Evolutionary conservation across 2,797 vertebrate genomes (phyloP).

Genomic region (Thaleichthys pacificus): DNA sequence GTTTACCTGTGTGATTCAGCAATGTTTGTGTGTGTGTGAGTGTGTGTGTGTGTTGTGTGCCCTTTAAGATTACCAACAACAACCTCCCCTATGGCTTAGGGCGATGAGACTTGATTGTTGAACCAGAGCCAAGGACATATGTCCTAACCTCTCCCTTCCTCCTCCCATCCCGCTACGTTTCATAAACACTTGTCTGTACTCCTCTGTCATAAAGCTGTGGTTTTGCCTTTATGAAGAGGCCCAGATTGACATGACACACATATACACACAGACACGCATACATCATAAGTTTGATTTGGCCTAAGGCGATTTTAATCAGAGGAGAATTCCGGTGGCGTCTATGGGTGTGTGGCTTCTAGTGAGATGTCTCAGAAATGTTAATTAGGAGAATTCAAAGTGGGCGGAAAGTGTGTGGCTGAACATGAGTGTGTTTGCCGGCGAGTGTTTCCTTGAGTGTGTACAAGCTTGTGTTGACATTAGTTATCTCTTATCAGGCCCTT

Average conservation of each 20-base stretch:
- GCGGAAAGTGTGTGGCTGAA: constrained; percentile 19
- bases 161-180: not conserved
- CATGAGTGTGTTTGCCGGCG: not conserved
- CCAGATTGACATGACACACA: not conserved
- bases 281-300: not conserved
- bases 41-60: not conserved
- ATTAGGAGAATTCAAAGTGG: not conserved
- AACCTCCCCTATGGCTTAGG: constrained; percentile 12
- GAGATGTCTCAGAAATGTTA: not conserved
- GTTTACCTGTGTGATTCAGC: not conserved
- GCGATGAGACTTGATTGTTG: constrained; percentile 56
- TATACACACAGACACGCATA: not conserved
- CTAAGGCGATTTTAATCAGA: not conserved
- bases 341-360: not conserved
- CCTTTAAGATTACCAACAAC: constrained; percentile 39
- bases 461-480: constrained; percentile 20
- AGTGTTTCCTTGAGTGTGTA: constrained; percentile 14
- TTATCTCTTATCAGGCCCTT: constrained; percentile 22
- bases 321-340: not conserved
- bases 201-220: not conserved
- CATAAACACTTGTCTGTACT: not conserved
- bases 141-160: constrained; percentile 11
- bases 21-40: not conserved
- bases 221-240: constrained; percentile 11
- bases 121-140: constrained; percentile 49